Evolutionary conservation across 2,888 invertebrate genomes (phyloP), one percentile per base, ranked within the genome.

Genomic region (Omphaloscelis lunosa): DNA sequence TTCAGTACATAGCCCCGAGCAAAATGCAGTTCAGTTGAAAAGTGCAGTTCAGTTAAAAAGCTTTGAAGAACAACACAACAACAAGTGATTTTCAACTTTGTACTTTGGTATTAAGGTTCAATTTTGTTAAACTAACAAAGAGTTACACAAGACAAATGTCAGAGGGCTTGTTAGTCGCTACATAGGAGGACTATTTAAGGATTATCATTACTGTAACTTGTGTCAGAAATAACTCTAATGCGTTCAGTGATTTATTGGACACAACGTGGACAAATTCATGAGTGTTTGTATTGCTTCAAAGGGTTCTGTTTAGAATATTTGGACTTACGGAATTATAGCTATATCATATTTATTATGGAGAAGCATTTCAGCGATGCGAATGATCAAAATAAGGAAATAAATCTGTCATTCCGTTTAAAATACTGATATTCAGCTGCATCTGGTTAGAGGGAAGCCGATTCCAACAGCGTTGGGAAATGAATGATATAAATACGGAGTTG

Each of bases 161-260:
- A 56, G 51, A 71, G 74, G 45, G 75, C 77, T 80, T 87, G 87
- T 83, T 80, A 75, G 80, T 79, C 6, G 61, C 34, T 72, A 51
- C 45, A 84, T 61, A 75, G 69, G 6, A 61, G 58, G 67, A 77
- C 75, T 81, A 86, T 89, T 85, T 72, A 76, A 76, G 56, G 78
- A 87, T 87, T 75, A 82, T 78, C 74, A 78, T 86, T 79, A 85
- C 75, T 62, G 61, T n/a, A 29, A 65, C 62, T 68, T 45, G 69
- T 58, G 72, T 73, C 80, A 76, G 69, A 83, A 80, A 83, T 87
- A 89, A 77, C 78, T 86, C 48, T 78, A 85, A 87, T 85, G 85
- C 68, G 78, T 80, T 75, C 4, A 63, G 70, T 82, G 81, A 88
- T 82, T 80, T 78, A 83, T 83, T 75, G 65, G 27, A 65, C 61